Conservation (phyloP, 92 coral and sea anemone genomes). For the Phenganax stokvisi region DNA sequence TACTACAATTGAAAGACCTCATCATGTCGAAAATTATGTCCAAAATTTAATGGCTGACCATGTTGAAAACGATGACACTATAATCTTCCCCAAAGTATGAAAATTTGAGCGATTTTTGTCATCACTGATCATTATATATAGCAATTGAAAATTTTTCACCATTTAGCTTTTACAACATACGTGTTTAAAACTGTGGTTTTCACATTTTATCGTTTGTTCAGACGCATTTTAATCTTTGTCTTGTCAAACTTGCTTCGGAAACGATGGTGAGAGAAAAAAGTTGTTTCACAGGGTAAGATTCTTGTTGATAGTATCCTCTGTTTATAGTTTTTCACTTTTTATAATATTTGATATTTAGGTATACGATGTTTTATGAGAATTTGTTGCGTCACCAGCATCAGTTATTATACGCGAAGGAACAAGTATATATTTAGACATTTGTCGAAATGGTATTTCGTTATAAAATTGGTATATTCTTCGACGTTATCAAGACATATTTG, state of each 20-base stretch:
- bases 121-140: too few relatives aligned
- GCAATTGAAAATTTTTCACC: too few relatives aligned
- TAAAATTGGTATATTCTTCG: not conserved
- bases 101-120: too few relatives aligned
- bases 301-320: not conserved
- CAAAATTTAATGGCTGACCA: conserved; percentile 80
- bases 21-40: conserved; percentile 85
- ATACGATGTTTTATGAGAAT: conserved; percentile 94
- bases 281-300: conserved; percentile 75
- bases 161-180: too few relatives aligned
- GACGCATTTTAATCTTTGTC: conserved; percentile 80
- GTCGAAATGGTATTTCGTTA: not conserved
- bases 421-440: conserved; percentile 46
- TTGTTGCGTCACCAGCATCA: conserved; percentile 92
- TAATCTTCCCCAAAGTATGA: conserved; percentile 66
- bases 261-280: conserved; percentile 87
- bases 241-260: conserved; percentile 84
- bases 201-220: conserved; percentile 16
- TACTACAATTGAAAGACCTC: conserved; percentile 84
- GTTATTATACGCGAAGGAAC: conserved; percentile 81
- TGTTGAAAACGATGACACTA: conserved; percentile 61
- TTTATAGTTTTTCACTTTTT: not conserved
- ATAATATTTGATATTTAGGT: conserved; percentile 42
- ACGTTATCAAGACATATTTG: not conserved
- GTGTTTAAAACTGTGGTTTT: not conserved